Conservation (phyloP, 2,797 vertebrate species). For the Tenualosa ilisha region DNA sequence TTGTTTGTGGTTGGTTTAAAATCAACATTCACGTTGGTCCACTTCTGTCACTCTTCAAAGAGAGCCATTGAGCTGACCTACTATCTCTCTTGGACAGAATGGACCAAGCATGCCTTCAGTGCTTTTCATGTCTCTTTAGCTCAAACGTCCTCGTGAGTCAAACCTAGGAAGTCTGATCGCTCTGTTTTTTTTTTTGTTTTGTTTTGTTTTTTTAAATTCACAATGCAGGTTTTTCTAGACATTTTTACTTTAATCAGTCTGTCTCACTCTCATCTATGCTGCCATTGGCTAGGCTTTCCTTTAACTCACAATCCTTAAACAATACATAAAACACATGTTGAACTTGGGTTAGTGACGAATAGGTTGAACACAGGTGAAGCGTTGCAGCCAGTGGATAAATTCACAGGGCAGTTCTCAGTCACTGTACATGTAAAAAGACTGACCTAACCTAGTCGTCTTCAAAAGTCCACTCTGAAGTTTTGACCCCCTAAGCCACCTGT, state of each 20-base stretch:
- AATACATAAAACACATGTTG: not conserved
- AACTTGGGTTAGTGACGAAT: not conserved
- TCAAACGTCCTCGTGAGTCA: too few relatives aligned
- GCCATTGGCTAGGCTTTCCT: not conserved
- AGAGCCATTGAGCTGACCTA: not conserved
- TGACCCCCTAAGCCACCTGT: not conserved
- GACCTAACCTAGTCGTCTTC: not conserved
- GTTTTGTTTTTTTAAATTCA: too few relatives aligned
- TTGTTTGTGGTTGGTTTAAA: not conserved
- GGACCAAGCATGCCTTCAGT: not conserved
- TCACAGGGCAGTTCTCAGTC: not conserved
- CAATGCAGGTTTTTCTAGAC: too few relatives aligned
- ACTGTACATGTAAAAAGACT: not conserved
- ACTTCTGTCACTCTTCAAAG: not conserved
- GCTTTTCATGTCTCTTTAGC: not conserved
- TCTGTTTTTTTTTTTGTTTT: too few relatives aligned
- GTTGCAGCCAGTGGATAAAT: not conserved
- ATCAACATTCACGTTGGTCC: not conserved
- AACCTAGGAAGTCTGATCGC: too few relatives aligned
- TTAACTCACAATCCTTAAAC: not conserved
- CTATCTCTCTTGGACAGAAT: not conserved
- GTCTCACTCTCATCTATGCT: not conserved
- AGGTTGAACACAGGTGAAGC: not conserved
- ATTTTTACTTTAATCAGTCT: not conserved
- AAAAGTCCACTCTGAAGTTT: conserved; percentile 33